These are phyloP conservation scores for Plestiodon gilberti DNA, from an alignment of 2,113 vertebrate species.

Conservation along the genomic window DNA sequence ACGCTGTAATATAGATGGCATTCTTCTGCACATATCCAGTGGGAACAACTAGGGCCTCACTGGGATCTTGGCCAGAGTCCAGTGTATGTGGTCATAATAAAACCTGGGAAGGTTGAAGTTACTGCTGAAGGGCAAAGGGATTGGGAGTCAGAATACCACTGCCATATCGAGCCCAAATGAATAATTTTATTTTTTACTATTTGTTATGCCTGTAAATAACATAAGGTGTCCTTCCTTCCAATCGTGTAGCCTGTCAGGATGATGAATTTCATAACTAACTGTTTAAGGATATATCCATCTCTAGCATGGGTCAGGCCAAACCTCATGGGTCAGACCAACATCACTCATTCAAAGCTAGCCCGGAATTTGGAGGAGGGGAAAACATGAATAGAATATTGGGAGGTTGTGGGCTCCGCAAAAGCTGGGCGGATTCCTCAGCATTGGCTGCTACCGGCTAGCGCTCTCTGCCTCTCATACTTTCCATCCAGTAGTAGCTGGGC, in stretches of 20 bases:
- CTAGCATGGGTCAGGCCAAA: background rate
- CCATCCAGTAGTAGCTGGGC: background rate
- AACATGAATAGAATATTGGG: background rate
- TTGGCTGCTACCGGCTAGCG: background rate
- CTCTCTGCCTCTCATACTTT: background rate
- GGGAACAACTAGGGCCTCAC: background rate
- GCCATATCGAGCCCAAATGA: background rate
- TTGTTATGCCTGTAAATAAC: background rate
- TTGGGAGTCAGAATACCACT: background rate
- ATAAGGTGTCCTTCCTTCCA: background rate
- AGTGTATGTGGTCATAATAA: background rate
- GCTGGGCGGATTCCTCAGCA: background rate
- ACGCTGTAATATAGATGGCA: background rate
- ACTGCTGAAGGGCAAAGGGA: background rate
- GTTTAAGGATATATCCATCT: background rate
- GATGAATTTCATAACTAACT: background rate
- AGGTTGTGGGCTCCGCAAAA: background rate
- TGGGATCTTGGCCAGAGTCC: background rate
- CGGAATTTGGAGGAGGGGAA: background rate
- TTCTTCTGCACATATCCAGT: background rate
- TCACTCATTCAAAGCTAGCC: background rate
- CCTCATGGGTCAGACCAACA: background rate
- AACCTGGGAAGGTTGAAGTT: background rate
- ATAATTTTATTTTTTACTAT: background rate
- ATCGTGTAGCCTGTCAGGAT: background rate